Evolutionary conservation across 2,888 invertebrate genomes (phyloP).

Genomic region (Callyntrura sp.): DNA sequence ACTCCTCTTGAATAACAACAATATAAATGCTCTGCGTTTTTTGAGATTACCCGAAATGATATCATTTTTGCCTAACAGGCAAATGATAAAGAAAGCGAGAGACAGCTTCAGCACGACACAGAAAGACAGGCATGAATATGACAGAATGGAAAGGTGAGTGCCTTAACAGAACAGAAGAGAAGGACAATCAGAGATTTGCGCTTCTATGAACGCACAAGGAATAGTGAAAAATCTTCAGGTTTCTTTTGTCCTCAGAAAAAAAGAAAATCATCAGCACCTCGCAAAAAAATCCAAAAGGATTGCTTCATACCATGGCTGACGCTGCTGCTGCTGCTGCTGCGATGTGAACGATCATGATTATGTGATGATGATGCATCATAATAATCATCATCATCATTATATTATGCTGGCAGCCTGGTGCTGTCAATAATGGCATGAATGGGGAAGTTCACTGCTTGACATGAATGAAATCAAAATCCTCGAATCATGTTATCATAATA

Average conservation of each 20-base stretch:
- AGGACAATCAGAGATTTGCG: too few species aligned
- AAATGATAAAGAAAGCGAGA: background rate
- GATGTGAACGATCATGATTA: too few species aligned
- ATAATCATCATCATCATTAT: background rate
- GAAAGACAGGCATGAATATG: background rate
- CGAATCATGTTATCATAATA: conserved; percentile 2
- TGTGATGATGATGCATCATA: too few species aligned
- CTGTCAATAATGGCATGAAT: conserved; percentile 35
- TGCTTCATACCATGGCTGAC: too few species aligned
- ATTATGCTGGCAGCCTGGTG: background rate
- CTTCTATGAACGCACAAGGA: too few species aligned
- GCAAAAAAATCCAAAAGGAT: too few species aligned
- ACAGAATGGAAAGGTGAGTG: conserved; percentile 25
- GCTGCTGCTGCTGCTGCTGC: conserved; percentile 16
- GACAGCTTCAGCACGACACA: conserved; percentile 25
- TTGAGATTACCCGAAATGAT: conserved; percentile 28
- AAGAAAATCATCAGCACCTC: too few species aligned
- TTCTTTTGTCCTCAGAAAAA: too few species aligned
- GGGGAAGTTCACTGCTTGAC: conserved; percentile 23
- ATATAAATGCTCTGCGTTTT: background rate
- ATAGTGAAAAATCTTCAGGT: too few species aligned
- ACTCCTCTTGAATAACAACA: background rate
- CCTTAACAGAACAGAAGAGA: too few species aligned
- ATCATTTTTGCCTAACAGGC: conserved; percentile 23
- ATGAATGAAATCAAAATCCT: conserved; percentile 54